These are phyloP conservation scores for Xiphorhynchus erythropygius DNA, from an alignment of 2,797 vertebrate genomes.

Conservation along the genomic window DNA sequence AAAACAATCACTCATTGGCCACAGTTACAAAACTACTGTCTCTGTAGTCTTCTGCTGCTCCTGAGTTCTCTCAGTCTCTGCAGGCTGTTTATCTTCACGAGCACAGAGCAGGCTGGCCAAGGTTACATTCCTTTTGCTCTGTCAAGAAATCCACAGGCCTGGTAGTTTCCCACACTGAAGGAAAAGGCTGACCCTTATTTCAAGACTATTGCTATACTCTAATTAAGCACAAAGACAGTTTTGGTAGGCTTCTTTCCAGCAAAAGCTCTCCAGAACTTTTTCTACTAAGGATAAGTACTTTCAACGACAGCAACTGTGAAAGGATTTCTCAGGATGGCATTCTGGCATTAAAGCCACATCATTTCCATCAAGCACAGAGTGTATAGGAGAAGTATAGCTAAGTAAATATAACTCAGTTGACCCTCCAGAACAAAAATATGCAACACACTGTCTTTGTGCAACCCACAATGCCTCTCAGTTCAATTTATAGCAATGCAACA, in stretches of 20 bases:
- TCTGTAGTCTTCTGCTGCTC: too few relatives aligned
- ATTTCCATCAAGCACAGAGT: background rate
- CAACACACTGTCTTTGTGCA: background rate
- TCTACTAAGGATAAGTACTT: background rate
- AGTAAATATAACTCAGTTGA: background rate
- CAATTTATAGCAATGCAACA: background rate
- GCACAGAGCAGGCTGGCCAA: too few relatives aligned
- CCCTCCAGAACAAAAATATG: background rate
- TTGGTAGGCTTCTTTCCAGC: background rate
- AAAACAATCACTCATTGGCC: too few relatives aligned
- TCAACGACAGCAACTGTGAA: background rate
- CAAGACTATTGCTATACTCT: background rate
- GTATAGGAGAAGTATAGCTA: background rate
- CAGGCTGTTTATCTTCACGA: too few relatives aligned
- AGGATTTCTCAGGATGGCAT: background rate
- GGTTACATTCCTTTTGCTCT: too few relatives aligned
- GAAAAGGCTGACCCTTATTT: background rate
- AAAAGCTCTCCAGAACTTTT: background rate
- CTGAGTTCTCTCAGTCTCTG: too few relatives aligned
- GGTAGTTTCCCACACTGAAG: background rate
- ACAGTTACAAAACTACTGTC: too few relatives aligned
- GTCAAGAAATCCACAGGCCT: too few relatives aligned
- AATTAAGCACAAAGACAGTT: background rate
- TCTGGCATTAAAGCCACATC: background rate
- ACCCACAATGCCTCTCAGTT: background rate